Conservation (phyloP, 2,113 vertebrate species). For the Mastomys natalensis region DNA sequence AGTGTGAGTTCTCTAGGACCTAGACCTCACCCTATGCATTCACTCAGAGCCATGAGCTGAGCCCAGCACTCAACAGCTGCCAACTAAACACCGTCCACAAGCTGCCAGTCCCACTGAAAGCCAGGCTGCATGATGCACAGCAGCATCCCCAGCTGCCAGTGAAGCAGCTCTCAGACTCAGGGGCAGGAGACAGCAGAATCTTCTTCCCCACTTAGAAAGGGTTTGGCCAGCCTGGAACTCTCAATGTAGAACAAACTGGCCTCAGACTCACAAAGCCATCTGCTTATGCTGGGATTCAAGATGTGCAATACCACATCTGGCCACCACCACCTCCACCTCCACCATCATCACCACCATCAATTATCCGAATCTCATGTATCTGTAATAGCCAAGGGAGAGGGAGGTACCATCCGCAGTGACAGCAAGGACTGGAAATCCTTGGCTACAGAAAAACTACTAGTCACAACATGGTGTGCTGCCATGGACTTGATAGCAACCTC, state of each 20-base stretch:
- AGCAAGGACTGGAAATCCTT: background rate
- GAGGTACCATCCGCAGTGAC: background rate
- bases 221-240: no score
- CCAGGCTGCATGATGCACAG: background rate
- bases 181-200: background rate
- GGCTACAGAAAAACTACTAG: background rate
- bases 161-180: background rate
- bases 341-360: background rate
- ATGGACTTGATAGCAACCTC: background rate
- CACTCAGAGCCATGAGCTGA: background rate
- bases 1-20: slow-evolving; percentile 24
- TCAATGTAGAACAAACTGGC: background rate
- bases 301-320: background rate
- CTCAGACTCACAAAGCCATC: background rate
- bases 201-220: background rate
- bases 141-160: background rate
- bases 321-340: no score
- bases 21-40: background rate
- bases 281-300: background rate
- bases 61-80: slow-evolving; percentile 4
- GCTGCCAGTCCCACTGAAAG: background rate
- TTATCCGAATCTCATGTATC: background rate
- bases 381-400: background rate
- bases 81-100: background rate
- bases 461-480: background rate